These are phyloP conservation scores for Machaerirhynchus nigripectus DNA, from an alignment of 2,113 vertebrate genomes.

Conservation along the genomic window DNA sequence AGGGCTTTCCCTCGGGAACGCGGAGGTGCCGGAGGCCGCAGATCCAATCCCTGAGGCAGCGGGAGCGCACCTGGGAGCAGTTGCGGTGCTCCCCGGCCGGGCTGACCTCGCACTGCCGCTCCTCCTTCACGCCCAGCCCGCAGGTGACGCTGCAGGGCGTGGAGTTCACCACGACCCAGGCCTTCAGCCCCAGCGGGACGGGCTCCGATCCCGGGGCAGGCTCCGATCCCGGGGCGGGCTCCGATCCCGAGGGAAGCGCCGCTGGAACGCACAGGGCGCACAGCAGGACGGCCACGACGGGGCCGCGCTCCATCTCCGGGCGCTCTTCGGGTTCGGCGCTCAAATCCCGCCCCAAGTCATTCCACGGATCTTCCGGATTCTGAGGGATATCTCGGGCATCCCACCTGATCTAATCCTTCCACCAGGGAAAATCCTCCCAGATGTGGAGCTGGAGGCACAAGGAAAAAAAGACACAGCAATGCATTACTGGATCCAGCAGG, in stretches of 20 bases:
- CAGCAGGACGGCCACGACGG: background rate
- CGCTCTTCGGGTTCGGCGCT: accelerated
- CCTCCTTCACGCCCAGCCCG: conserved; percentile 79
- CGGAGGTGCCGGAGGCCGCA: conserved; percentile 82
- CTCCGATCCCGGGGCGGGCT: background rate
- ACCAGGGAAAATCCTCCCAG: background rate
- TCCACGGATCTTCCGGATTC: accelerated
- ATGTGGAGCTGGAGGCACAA: background rate
- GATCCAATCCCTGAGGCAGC: conserved; percentile 74
- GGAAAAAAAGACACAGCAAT: background rate
- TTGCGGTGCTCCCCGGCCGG: background rate
- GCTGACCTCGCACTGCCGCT: conserved; percentile 73
- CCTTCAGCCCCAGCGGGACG: conserved; percentile 18
- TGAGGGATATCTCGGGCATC: background rate
- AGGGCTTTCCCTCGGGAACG: conserved; percentile 17
- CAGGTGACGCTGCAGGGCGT: conserved; percentile 85
- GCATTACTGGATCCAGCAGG: accelerated
- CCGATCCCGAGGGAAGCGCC: accelerated
- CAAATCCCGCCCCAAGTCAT: accelerated
- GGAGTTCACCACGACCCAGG: conserved; percentile 42
- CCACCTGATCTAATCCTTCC: background rate
- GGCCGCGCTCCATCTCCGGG: background rate
- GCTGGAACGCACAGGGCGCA: accelerated
- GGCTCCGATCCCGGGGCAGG: background rate
- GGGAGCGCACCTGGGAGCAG: conserved; percentile 49